Conservation (phyloP, 1,140 invertebrate genomes). For the Wiebesia pumilae region DNA sequence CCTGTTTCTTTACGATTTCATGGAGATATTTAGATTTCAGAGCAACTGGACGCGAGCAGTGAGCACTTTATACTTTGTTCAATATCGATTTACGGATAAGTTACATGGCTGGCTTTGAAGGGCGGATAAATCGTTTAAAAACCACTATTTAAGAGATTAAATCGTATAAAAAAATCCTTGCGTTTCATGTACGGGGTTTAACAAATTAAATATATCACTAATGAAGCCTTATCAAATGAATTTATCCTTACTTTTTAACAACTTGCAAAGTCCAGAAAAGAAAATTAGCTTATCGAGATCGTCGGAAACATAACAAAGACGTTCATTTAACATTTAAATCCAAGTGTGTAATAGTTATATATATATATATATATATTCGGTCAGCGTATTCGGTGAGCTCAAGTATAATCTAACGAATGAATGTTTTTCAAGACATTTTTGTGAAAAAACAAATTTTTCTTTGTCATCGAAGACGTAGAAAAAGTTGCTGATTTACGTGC, state of each 20-base stretch:
- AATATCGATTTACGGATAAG: constrained; percentile 18
- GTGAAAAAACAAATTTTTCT: neutral
- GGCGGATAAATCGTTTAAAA: neutral
- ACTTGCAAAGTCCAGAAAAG: too few relatives aligned
- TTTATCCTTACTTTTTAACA: neutral
- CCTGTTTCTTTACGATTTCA: constrained; percentile 28
- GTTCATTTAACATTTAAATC: neutral
- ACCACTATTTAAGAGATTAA: neutral
- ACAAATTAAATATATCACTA: neutral
- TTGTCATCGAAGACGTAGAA: neutral
- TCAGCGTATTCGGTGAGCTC: neutral
- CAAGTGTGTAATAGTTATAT: neutral
- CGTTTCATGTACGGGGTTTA: too few relatives aligned
- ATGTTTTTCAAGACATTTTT: too few relatives aligned
- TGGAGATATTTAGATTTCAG: constrained; percentile 18
- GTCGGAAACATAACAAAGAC: neutral
- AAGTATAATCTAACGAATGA: neutral
- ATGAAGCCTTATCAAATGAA: neutral
- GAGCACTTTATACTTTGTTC: constrained; percentile 34
- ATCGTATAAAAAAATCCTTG: neutral
- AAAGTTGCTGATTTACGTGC: constrained; percentile 29
- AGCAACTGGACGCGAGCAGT: neutral
- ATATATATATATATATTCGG: neutral
- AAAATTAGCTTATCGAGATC: too few relatives aligned
- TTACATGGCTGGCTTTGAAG: neutral